These are phyloP conservation scores for Rotaria sp. DNA, from an alignment of 2,888 invertebrate genomes.

Conservation along the genomic window DNA sequence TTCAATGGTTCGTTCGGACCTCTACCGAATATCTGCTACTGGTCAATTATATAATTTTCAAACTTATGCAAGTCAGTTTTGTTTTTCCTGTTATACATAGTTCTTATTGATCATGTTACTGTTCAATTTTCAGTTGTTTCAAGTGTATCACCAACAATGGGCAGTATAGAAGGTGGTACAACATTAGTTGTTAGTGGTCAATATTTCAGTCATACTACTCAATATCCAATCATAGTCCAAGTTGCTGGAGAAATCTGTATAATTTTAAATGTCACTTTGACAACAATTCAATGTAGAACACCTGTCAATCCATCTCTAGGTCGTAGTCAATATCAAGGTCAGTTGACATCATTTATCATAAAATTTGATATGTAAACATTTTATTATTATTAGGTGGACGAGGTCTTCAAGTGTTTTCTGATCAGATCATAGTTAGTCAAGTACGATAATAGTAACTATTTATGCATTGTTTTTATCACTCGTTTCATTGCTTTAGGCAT, in stretches of 20 bases:
- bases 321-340: not conserved
- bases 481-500: not conserved
- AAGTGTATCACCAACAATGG: constrained; percentile 25
- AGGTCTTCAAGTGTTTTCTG: not conserved
- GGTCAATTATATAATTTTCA: constrained; percentile 32
- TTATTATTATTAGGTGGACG: not conserved
- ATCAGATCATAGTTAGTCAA: no score
- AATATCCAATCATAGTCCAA: not conserved
- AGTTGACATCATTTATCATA: not conserved
- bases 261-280: not conserved
- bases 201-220: constrained; percentile 33
- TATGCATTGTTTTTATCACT: no score
- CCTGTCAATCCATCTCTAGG: not conserved
- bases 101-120: not conserved
- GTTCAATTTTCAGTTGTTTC: not conserved
- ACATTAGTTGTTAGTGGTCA: constrained; percentile 38
- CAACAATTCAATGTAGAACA: constrained; percentile 22
- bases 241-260: constrained; percentile 7
- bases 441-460: no score
- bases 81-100: not conserved
- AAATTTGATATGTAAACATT: not conserved
- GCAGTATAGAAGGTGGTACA: constrained; percentile 41
- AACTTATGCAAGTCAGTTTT: constrained; percentile 30
- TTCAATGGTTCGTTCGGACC: not conserved
- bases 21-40: constrained; percentile 29